A percentile compares a stretch with the other conserved stretches of the same genome.
Evolutionary conservation across 2,113 vertebrate genomes (phyloP).

Genomic region (Camelus bactrianus): DNA sequence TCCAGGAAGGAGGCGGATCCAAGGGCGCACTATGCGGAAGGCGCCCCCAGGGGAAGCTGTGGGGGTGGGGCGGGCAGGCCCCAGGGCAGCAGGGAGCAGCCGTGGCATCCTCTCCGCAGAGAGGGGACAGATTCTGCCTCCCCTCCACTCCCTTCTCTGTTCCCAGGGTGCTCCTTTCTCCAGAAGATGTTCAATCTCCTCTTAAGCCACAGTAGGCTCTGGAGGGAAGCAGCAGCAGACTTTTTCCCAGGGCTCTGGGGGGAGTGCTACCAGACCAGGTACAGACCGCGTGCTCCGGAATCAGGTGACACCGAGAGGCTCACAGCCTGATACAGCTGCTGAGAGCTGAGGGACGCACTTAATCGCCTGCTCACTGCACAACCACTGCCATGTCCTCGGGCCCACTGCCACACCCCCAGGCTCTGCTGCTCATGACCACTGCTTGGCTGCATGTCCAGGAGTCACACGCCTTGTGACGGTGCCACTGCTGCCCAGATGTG

Average conservation of each 20-base stretch:
- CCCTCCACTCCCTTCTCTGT: background rate
- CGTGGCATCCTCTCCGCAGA: accelerated
- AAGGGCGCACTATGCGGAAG: too few species aligned
- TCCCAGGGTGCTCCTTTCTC: background rate
- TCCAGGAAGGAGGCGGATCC: background rate
- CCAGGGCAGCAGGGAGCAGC: background rate
- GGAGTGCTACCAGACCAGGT: background rate
- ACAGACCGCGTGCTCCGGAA: background rate
- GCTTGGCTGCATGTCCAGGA: background rate
- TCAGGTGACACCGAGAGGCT: background rate
- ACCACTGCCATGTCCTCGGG: background rate
- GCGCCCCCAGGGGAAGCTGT: background rate
- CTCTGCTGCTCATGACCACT: background rate
- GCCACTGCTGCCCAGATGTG: background rate
- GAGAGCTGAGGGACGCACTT: background rate
- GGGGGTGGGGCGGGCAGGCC: background rate
- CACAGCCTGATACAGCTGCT: accelerated
- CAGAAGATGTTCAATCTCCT: conserved; percentile 43
- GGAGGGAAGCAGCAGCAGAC: conserved; percentile 30
- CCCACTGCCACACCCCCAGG: background rate
- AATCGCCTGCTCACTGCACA: background rate
- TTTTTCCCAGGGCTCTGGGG: background rate
- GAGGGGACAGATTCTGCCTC: background rate
- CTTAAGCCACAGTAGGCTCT: conserved; percentile 27
- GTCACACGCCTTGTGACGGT: background rate